A percentile compares a stretch with the other conserved stretches of the same genome.
phyloP scores from a whole-genome alignment of 2,113 vertebrate species.

The Tor tambroides region DNA sequence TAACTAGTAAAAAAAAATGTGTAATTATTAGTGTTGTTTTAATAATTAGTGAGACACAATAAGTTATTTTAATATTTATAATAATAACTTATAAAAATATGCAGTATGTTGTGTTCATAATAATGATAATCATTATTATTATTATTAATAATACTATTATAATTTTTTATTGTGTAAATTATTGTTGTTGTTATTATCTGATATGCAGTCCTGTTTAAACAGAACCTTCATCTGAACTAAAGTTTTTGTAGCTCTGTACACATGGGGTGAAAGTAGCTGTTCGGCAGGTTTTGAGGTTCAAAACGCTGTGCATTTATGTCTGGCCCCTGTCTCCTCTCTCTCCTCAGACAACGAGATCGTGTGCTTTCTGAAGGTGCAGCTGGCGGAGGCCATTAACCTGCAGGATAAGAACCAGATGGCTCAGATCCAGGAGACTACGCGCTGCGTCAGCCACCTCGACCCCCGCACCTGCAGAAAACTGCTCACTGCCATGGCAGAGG shows the following conservation, averaged over 20 bases:
- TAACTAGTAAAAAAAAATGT: too few relatives aligned
- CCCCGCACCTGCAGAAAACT: slow-evolving; percentile 92
- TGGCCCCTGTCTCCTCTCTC: slow-evolving; percentile 42
- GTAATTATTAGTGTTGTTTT: too few relatives aligned
- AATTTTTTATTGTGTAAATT: too few relatives aligned
- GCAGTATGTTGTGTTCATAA: too few relatives aligned
- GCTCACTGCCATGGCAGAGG: slow-evolving; percentile 93
- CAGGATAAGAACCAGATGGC: slow-evolving; percentile 99
- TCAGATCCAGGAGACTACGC: slow-evolving; percentile 97
- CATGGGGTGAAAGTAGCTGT: slow-evolving; percentile 12
- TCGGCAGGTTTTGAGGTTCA: slow-evolving; percentile 16
- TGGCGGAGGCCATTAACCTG: slow-evolving; percentile 98
- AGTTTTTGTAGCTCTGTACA: slow-evolving; percentile 2
- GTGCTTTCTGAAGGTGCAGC: slow-evolving; percentile 97
- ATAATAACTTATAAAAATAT: too few relatives aligned
- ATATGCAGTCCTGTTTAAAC: neutral
- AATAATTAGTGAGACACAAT: too few relatives aligned
- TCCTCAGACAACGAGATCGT: slow-evolving; percentile 95
- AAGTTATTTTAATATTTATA: too few relatives aligned
- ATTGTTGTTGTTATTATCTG: too few relatives aligned
- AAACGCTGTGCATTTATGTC: slow-evolving; percentile 34
- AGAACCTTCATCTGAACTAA: neutral
- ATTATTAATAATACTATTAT: too few relatives aligned
- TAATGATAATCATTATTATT: too few relatives aligned
- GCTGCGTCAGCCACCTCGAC: slow-evolving; percentile 93